These are phyloP conservation scores for Melipona quadrifasciata DNA, from an alignment of 1,140 invertebrate species.

Conservation along the genomic window DNA sequence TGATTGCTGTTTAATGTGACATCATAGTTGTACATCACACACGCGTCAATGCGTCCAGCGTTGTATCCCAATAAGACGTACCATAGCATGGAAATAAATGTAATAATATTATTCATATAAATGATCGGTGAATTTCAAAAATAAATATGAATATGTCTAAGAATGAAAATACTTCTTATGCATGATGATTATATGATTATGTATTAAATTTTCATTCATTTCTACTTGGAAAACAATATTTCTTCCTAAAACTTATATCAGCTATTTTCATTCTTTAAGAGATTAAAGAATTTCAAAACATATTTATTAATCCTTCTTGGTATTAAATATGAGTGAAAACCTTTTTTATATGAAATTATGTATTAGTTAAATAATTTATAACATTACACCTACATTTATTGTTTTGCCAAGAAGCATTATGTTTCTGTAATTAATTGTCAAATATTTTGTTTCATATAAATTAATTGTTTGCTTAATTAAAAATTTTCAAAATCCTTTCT, in stretches of 20 bases:
- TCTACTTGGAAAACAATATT: slow-evolving; percentile 17
- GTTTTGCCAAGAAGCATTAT: slow-evolving; percentile 26
- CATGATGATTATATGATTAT: slow-evolving; percentile 27
- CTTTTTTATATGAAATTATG: neutral
- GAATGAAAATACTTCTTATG: slow-evolving; percentile 63
- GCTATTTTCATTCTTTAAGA: slow-evolving; percentile 54
- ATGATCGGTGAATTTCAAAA: slow-evolving; percentile 51
- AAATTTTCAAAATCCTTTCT: slow-evolving; percentile 53
- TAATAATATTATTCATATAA: slow-evolving; percentile 69
- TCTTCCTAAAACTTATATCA: slow-evolving; percentile 4
- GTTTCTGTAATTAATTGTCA: slow-evolving; percentile 2
- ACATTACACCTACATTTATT: slow-evolving; percentile 16
- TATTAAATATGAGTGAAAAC: slow-evolving; percentile 2
- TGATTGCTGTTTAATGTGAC: slow-evolving; percentile 80
- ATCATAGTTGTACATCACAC: slow-evolving; percentile 80
- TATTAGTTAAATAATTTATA: slow-evolving; percentile 4
- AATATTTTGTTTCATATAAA: slow-evolving; percentile 13
- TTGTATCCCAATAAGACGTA: slow-evolving; percentile 80
- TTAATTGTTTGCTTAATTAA: slow-evolving; percentile 12
- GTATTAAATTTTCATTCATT: slow-evolving; percentile 28
- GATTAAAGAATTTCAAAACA: neutral
- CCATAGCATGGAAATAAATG: slow-evolving; percentile 81
- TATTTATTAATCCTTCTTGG: slow-evolving; percentile 25
- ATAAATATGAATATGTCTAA: slow-evolving; percentile 60
- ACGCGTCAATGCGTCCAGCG: slow-evolving; percentile 78